These are phyloP conservation scores for Erithacus rubecula DNA, from an alignment of 2,797 vertebrate genomes.

Conservation along the genomic window DNA sequence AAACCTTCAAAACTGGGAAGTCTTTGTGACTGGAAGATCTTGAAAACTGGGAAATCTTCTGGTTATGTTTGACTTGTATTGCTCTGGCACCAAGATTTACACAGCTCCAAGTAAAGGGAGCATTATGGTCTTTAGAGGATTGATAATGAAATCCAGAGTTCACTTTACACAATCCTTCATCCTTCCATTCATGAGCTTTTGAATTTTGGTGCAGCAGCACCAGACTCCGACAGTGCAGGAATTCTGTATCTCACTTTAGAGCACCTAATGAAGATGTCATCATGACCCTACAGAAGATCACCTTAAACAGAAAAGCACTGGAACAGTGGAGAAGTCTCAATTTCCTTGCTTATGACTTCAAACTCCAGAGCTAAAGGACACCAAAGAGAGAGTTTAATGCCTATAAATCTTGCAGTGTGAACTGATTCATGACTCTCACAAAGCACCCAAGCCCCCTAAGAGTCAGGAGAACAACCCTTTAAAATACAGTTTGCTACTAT, in stretches of 20 bases:
- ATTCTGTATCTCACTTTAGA: background rate
- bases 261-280: background rate
- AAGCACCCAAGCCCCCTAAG: background rate
- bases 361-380: background rate
- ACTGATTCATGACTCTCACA: slow-evolving; percentile 34
- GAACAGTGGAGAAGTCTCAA: background rate
- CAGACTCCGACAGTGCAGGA: background rate
- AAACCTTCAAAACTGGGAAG: background rate
- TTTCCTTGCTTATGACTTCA: slow-evolving; percentile 16
- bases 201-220: background rate
- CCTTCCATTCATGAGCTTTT: background rate
- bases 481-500: background rate
- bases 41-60: background rate
- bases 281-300: background rate
- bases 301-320: background rate
- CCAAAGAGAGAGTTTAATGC: background rate
- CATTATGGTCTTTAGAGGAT: rapidly evolving
- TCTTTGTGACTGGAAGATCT: background rate
- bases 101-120: background rate
- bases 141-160: background rate
- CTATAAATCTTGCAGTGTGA: background rate
- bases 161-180: background rate
- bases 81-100: background rate
- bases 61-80: background rate
- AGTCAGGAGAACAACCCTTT: slow-evolving; percentile 11